Base-by-base conservation (phyloP, 2,888 invertebrate species). In the Andrena flavipes region DNA sequence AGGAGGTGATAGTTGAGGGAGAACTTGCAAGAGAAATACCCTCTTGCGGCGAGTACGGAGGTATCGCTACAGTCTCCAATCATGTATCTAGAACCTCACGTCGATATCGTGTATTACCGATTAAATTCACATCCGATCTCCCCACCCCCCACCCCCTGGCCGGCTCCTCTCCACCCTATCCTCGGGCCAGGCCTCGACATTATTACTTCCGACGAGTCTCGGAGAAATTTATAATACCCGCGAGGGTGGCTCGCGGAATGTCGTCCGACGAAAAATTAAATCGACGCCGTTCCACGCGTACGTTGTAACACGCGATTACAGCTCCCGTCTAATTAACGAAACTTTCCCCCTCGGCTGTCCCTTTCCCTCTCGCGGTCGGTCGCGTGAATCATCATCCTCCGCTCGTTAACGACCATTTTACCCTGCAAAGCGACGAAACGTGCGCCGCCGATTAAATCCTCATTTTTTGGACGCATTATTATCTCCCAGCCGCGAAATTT, bases 201-300 rank as follows among this genome's bases (percentile, higher is more conserved):
- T 84, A 82, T 87, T 85, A 85, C 85, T 85, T 87, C 80, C 76
- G 69, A 70, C 72, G 76, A 73, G 77, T n/a, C 85, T 81, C 77
- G 65, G 29, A 65, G 35, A 77, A 77, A 77, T 77, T 77, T 77
- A 72, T 72, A 77, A 65, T 60, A n/a, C 72, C 77, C 72, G 60
- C 72, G 65, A 51, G 72, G 64, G 51, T 65, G 72, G 59, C 29
- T 4, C 64, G 65, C 26, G 72, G 77, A 77, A 77, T 70, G 72
- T 65, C 72, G 72, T 20, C 59, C 67, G 29, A 23, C 72, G 77
- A 49, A 60, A 67, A 67, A 76, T 76, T 71, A 63, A 70, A 54
- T 63, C 54, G 71, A 63, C 64, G 76, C 49, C 71, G 63, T 70
- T 63, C 63, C 51, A 20, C 30, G 63, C 63, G 63, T 26, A 26